phyloP scores from a whole-genome alignment of 2,113 vertebrate genomes.

The Panthera tigris region DNA sequence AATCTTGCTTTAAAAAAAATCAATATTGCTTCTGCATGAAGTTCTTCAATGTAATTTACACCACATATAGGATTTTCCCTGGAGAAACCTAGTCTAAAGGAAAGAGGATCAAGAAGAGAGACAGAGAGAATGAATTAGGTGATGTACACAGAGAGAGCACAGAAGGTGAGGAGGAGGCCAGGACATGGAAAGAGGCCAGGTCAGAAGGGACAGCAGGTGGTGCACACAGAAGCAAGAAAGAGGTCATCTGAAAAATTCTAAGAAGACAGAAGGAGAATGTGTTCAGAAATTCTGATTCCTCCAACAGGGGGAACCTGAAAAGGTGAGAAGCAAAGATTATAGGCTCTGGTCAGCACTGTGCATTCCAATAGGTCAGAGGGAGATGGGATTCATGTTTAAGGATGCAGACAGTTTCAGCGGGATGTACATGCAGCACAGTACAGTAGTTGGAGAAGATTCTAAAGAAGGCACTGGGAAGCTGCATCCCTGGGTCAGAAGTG shows the following conservation, averaged over 20 bases:
- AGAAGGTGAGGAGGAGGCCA: not conserved
- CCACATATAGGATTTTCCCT: not conserved
- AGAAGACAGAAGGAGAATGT: not conserved
- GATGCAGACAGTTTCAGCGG: not conserved
- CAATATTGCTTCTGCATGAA: constrained; percentile 23
- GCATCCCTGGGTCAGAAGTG: not conserved
- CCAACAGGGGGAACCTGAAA: fast-evolving
- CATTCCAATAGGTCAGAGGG: not conserved
- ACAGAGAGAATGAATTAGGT: not conserved
- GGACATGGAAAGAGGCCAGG: not conserved
- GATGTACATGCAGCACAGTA: not conserved
- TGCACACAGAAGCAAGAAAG: not conserved
- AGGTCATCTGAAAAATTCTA: not conserved
- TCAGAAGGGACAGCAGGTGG: not conserved
- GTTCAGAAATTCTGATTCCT: not conserved
- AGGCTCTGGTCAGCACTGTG: not conserved
- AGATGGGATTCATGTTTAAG: not conserved
- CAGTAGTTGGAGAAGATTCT: not conserved
- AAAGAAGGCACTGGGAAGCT: no score
- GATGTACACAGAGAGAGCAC: not conserved
- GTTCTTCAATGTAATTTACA: constrained; percentile 43
- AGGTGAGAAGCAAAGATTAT: not conserved
- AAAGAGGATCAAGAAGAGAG: not conserved
- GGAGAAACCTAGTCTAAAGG: not conserved
- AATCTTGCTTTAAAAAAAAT: constrained; percentile 51